phyloP scores from a whole-genome alignment of 2,113 vertebrate species.

The Tinamus guttatus region DNA sequence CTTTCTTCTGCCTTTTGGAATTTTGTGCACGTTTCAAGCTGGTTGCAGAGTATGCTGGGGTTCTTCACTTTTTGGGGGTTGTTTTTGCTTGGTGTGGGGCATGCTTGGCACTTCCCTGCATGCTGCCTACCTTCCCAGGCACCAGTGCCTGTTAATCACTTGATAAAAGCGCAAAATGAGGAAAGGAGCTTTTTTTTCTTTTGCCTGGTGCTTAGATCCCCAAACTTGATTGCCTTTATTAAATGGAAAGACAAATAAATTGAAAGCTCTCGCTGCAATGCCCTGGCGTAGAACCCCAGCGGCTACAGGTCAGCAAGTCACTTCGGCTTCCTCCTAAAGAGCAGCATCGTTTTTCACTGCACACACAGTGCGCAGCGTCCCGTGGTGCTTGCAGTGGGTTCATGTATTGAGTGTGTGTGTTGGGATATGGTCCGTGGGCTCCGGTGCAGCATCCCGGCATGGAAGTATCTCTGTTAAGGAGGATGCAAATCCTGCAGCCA shows the following conservation, averaged over 20 bases:
- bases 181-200: constrained; percentile 7
- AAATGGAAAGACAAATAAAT: constrained; percentile 47
- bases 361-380: background rate
- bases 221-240: background rate
- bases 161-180: constrained; percentile 59
- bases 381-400: background rate
- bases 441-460: background rate
- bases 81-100: background rate
- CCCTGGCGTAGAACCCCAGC: background rate
- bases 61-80: background rate
- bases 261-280: background rate
- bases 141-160: constrained; percentile 70
- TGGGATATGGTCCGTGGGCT: background rate
- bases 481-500: background rate
- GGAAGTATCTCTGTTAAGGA: background rate
- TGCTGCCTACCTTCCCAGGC: constrained; percentile 54
- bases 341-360: constrained; percentile 18
- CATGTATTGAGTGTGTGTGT: background rate
- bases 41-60: constrained; percentile 38
- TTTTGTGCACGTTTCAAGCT: constrained; percentile 75
- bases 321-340: constrained; percentile 62
- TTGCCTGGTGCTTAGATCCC: background rate
- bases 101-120: constrained; percentile 52
- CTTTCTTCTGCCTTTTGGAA: constrained; percentile 76
- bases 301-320: constrained; percentile 45